Base-by-base conservation (phyloP, 2,113 vertebrate genomes). In the Girardinichthys multiradiatus region DNA sequence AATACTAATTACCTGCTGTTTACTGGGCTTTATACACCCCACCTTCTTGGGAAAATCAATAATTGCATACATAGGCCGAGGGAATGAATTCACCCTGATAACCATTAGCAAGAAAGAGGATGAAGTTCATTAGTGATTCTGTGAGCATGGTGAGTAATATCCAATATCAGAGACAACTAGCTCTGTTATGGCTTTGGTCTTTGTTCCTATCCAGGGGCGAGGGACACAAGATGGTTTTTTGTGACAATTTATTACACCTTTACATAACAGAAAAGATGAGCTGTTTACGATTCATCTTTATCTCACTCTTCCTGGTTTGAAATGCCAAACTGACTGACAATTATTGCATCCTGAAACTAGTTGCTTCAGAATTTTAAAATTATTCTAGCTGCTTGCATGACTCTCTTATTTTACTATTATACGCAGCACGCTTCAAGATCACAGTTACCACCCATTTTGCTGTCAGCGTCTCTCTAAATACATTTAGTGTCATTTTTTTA, bases 1-100 rank as follows among this genome's bases (percentile, higher is more conserved):
- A 93, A 94, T 92, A 92, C 93, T 94, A 94, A 94, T 94, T 94
- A 92, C 87, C 86, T 84, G 91, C 93, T 93, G 91, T 94, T 94
- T 93, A 89, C 87, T 72, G 72, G 88, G 82, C 87, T 90, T 83
- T 89, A 88, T 87, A 70, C 79, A 77, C 57, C 68, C 83, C 90
- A 91, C 92, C 90, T 92, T 90, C 90, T 91, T 61, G 65, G 83
- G 87, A 92, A 90, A 92, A 94, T 94, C 93, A 81, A 94, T 94
- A 92, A 94, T 91, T 91, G 92, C 83, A 90, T 89, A 93, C 91
- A 92, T 92, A 90, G 85, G 79, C 87, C 57, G 48, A 66, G 65
- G 71, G 85, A 90, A 90, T 92, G 87, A 92, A 92, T 93, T 90
- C 87, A 80, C 81, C 86, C 90, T 74, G 88, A 92, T 92, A 90